Evolutionary conservation across 30 jellyfish, hydroid and myxozoan genomes (phyloP), one percentile per base, ranked within the genome.

Genomic region (Phacellophora camtschatica): DNA sequence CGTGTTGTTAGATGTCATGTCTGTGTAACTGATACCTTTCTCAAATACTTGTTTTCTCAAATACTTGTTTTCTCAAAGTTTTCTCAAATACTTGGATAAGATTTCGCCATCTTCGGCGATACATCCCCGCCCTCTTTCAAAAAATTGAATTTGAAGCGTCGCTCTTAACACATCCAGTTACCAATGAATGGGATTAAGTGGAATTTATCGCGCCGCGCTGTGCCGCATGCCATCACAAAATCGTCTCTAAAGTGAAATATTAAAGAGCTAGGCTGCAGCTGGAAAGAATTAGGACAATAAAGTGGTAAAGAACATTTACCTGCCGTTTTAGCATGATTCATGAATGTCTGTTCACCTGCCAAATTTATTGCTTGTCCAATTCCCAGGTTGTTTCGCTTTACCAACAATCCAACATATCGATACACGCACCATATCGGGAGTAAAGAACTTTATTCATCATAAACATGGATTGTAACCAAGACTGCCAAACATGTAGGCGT

Each of bases 311-410:
- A 24, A 67, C 16, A 43, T 11, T 0, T 33, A 64, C 90, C 90
- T 23, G 84, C 83, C 25, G 90, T 79, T 49, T 62, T 79, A 2
- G 84, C 62, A 4, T 32, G 22, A 20, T 46, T 41, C 90, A 79
- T 79, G 67, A 22, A 79, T 15, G 71, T 63, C 39, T 79, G 90
- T 35, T 63, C 90, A 0, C 90, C 90, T 9, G 90, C 84, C 34
- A 48, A 32, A 53, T 62, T 83, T n/a, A 49, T 29, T 12, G 86
- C 45, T 24, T 73, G 86, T 24, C 86, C 86, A 37, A 73, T 74
- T 30, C 65, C 77, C 11, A 59, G 57, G 18, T 53, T 42, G 63
- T 50, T 74, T 9, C 77, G n/a, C 48, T 55, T 28, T 1, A 62
- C 65, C 15, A 76, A 79, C 0, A 79, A 37, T 36, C 84, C 84